Percentiles rank a stretch among this genome's conserved stretches.
These are phyloP conservation scores for Lindbergichthys nudifrons DNA, from an alignment of 2,797 vertebrate species.

Conservation along the genomic window DNA sequence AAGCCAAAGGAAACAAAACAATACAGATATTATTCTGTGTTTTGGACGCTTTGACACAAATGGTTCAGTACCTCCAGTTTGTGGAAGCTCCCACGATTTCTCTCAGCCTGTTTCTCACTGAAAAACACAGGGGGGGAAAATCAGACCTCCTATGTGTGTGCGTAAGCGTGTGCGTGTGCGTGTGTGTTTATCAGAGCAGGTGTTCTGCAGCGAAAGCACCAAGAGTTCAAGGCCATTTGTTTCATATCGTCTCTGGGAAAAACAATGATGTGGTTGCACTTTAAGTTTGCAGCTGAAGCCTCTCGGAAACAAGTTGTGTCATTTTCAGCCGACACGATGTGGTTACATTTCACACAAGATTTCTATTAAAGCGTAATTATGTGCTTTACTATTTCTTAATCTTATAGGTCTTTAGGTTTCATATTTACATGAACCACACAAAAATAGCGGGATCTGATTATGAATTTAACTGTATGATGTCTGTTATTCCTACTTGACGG, in stretches of 20 bases:
- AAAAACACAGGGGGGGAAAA: slow-evolving; percentile 56
- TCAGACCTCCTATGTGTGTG: slow-evolving; percentile 1
- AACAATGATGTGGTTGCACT: background rate
- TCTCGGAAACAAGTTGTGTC: background rate
- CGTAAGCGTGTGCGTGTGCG: background rate
- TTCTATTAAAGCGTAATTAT: background rate
- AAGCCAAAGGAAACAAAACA: background rate
- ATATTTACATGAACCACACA: background rate
- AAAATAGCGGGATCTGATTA: no score
- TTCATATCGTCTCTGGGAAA: slow-evolving; percentile 44
- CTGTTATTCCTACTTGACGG: background rate
- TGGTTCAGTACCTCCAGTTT: slow-evolving; percentile 92
- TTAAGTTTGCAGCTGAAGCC: slow-evolving; percentile 14
- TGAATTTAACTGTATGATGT: background rate
- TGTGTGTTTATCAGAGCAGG: background rate
- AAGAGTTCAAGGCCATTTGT: background rate
- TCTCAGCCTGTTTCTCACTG: slow-evolving; percentile 92
- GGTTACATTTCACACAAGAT: background rate
- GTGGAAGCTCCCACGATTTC: slow-evolving; percentile 94
- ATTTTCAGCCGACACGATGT: background rate
- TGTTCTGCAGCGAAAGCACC: background rate
- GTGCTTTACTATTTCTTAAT: background rate
- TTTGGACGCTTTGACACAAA: background rate
- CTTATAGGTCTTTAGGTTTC: background rate
- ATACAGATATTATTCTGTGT: background rate